A percentile compares a stretch with the other conserved stretches of the same genome.
phyloP scores from a whole-genome alignment of 2,797 vertebrate genomes.

The Microctenopoma stevenorrisi region DNA sequence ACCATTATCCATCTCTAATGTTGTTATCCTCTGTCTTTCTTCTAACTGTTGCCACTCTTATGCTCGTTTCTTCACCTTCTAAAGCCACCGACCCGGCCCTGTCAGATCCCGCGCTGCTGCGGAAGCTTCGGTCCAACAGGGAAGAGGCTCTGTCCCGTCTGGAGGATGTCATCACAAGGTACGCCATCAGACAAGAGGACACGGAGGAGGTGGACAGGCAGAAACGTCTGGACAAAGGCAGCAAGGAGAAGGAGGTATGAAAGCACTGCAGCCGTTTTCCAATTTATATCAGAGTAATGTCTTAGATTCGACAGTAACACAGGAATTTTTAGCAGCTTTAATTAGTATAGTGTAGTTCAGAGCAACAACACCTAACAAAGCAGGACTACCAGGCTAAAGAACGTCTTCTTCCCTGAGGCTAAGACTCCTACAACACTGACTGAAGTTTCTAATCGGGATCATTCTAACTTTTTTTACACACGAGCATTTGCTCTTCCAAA shows the following conservation, averaged over 20 bases:
- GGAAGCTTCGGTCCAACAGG: slow-evolving; percentile 86
- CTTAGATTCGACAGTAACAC: too few relatives aligned
- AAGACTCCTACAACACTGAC: too few relatives aligned
- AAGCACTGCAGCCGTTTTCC: not conserved
- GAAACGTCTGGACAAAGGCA: slow-evolving; percentile 64
- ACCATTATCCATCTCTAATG: too few relatives aligned
- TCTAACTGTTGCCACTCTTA: not conserved
- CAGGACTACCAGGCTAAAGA: too few relatives aligned
- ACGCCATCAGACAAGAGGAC: slow-evolving; percentile 85
- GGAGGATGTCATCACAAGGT: slow-evolving; percentile 88
- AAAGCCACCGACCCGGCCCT: slow-evolving; percentile 88
- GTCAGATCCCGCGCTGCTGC: slow-evolving; percentile 71
- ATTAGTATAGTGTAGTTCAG: too few relatives aligned
- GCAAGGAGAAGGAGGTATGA: slow-evolving; percentile 70
- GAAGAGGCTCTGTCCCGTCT: slow-evolving; percentile 80
- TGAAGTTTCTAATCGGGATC: too few relatives aligned
- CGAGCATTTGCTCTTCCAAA: too few relatives aligned
- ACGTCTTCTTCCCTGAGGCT: too few relatives aligned
- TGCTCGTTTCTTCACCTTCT: not conserved
- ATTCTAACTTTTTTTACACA: too few relatives aligned
- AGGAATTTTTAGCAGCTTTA: too few relatives aligned
- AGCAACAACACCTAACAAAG: too few relatives aligned
- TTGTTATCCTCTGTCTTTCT: not conserved
- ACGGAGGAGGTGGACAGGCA: slow-evolving; percentile 82
- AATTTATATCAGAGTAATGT: too few relatives aligned